A percentile compares a stretch with the other conserved stretches of the same genome.
phyloP scores from a whole-genome alignment of 92 coral and sea anemone species.

The Siderastrea siderea region DNA sequence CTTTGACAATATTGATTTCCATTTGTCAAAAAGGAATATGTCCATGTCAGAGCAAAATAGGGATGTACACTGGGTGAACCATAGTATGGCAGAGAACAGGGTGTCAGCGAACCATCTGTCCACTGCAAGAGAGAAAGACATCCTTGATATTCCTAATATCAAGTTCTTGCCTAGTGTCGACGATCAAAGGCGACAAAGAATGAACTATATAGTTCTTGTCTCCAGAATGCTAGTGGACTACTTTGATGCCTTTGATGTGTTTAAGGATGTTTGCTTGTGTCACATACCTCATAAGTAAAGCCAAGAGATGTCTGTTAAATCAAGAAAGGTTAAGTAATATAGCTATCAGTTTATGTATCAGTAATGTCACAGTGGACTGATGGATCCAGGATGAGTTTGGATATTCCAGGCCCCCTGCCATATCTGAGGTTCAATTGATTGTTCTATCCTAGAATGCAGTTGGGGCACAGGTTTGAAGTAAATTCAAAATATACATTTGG shows the following conservation, averaged over 20 bases:
- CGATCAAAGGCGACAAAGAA: slow-evolving; percentile 63
- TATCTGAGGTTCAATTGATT: too few species aligned
- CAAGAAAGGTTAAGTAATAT: slow-evolving; percentile 60
- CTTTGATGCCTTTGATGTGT: slow-evolving; percentile 52
- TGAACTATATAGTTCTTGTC: slow-evolving; percentile 58
- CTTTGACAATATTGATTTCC: slow-evolving; percentile 72
- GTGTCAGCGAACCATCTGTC: slow-evolving; percentile 71
- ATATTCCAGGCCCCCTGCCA: too few species aligned
- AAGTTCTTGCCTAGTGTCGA: slow-evolving; percentile 55
- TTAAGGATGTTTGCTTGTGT: slow-evolving; percentile 61
- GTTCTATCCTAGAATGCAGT: too few species aligned
- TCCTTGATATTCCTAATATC: slow-evolving; percentile 55
- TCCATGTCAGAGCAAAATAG: slow-evolving; percentile 65
- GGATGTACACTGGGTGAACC: slow-evolving; percentile 79
- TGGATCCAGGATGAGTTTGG: too few species aligned
- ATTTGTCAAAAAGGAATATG: slow-evolving; percentile 69
- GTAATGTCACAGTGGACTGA: too few species aligned
- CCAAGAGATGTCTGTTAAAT: slow-evolving; percentile 68
- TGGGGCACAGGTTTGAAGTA: too few species aligned
- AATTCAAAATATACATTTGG: too few species aligned
- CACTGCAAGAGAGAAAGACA: slow-evolving; percentile 17
- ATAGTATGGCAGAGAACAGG: slow-evolving; percentile 71
- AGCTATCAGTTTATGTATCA: too few species aligned
- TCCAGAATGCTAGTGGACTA: slow-evolving; percentile 65
- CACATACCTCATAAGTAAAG: slow-evolving; percentile 77